Percentiles rank a stretch among this genome's conserved stretches.
These are phyloP conservation scores for Gadopsis bispinosus DNA, from an alignment of 2,797 vertebrate genomes.

Conservation along the genomic window DNA sequence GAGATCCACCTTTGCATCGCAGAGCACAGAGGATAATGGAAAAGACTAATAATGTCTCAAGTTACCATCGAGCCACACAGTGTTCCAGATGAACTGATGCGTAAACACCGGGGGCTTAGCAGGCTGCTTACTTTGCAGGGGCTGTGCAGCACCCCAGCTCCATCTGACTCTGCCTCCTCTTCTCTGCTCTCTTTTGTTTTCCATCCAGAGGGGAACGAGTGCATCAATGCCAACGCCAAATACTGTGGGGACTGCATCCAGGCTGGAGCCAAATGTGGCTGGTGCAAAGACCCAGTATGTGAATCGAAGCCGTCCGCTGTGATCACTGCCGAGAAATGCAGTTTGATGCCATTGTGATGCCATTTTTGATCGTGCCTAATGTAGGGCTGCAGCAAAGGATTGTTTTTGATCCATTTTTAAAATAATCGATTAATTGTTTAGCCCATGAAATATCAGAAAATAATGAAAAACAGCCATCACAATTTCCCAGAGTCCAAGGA, in stretches of 20 bases:
- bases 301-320: constrained; percentile 36
- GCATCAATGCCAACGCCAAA: constrained; percentile 94
- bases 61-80: constrained; percentile 52
- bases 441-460: neutral
- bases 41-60: constrained; percentile 68
- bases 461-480: neutral
- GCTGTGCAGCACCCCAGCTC: constrained; percentile 22
- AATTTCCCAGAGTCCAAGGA: neutral
- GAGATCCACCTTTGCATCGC: constrained; percentile 49
- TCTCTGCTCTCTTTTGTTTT: constrained; percentile 66
- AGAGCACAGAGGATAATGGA: constrained; percentile 58
- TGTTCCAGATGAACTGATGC: constrained; percentile 67
- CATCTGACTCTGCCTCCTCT: constrained; percentile 54
- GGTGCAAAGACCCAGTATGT: constrained; percentile 95
- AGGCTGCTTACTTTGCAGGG: constrained; percentile 62
- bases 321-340: constrained; percentile 27
- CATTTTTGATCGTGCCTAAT: neutral
- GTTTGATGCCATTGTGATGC: constrained; percentile 21
- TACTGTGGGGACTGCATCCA: constrained; percentile 98
- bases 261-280: constrained; percentile 96
- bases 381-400: neutral
- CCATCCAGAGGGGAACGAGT: constrained; percentile 92
- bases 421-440: neutral
- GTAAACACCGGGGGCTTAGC: constrained; percentile 60
- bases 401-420: neutral